A percentile compares a stretch with the other conserved stretches of the same genome.
These are phyloP conservation scores for Coluber constrictor DNA, from an alignment of 2,797 vertebrate genomes.

Conservation along the genomic window DNA sequence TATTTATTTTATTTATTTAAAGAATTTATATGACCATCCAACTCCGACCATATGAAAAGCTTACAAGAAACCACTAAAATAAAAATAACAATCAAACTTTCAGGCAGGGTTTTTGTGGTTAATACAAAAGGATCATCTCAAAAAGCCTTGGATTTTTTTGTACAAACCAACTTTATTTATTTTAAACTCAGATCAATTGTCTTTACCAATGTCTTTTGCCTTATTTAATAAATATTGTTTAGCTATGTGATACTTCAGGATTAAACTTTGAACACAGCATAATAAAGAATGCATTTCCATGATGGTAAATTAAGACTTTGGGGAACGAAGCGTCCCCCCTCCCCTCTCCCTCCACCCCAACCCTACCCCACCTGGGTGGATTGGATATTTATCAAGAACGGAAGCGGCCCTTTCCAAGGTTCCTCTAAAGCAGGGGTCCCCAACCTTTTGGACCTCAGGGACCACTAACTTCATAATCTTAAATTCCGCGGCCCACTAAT, in stretches of 20 bases:
- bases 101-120: neutral
- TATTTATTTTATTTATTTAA: neutral
- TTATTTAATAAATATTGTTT: neutral
- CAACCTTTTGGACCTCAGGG: too few relatives aligned
- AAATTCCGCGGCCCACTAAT: too few relatives aligned
- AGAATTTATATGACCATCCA: neutral
- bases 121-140: neutral
- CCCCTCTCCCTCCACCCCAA: neutral
- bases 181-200: neutral
- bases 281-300: neutral
- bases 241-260: neutral
- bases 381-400: neutral
- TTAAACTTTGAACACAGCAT: neutral
- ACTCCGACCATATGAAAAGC: neutral
- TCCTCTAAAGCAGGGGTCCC: neutral
- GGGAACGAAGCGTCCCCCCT: neutral
- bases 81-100: neutral
- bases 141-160: neutral
- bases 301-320: neutral
- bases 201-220: neutral
- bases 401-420: neutral
- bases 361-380: rapidly evolving
- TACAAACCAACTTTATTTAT: conserved; percentile 35
- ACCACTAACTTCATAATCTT: too few relatives aligned
- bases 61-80: neutral